Base-by-base conservation (phyloP, 2,797 vertebrate species). In the Pitangus sulphuratus region DNA sequence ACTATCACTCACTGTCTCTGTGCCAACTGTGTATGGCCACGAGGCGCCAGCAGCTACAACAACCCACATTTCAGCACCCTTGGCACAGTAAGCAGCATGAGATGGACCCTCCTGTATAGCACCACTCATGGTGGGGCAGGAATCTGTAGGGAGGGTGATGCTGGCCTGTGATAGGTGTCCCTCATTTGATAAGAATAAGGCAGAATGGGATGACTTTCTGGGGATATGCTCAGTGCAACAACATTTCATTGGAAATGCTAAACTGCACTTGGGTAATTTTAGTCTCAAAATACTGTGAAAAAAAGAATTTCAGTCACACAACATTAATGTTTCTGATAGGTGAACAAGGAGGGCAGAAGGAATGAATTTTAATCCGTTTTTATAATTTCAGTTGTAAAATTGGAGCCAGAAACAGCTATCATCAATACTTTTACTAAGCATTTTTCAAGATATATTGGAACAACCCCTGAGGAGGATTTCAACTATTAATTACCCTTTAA, bases 401-500 rank as follows among this genome's bases (percentile, higher is more conserved):
- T 84, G 25, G 30, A 69, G 35, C 24, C 42, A 69, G 69, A 85
- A 95, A 62, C 28, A 51, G 3, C 13, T 35, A 66, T 60, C 37
- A 33, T 71, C 72, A 77, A 39, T 58, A 90, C 39, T 58, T 74
- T 48, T 48, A 4, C 57, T 30, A 45, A 79, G 33, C 12, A 47
- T 60, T 95, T 96, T 95, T 90, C 91, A 89, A 91, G 53, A 37
- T 64, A 25, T 58, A 47, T 22, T 78, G n/a, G 58, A 74, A 61
- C 40, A 71, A 54, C 4, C 16, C 44, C 28, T 40, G 30, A 87
- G 31, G 54, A 94, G 30, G 25, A 42, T 93, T 84, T 68, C 3
- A 3, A 77, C 13, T 82, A 72, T 81, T 96, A 83, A 80, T 85
- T 64, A 72, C 3, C 44, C 37, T 71, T 81, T 47, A 90, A 74